phyloP scores from a whole-genome alignment of 2,797 vertebrate genomes.

The Siniperca obscura region DNA sequence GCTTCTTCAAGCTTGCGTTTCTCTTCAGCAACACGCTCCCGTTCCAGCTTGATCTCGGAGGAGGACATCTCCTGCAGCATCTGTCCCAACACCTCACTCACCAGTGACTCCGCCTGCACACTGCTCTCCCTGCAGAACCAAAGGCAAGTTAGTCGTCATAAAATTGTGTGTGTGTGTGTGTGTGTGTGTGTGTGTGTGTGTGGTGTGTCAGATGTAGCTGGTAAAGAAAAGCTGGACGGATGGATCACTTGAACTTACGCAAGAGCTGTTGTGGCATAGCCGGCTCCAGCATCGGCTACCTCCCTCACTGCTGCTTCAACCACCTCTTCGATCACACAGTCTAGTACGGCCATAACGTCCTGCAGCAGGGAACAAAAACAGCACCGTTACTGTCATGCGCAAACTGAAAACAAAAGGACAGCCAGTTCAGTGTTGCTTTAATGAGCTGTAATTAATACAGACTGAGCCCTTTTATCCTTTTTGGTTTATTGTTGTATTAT shows the following conservation, averaged over 20 bases:
- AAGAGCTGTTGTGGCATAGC: conserved; percentile 84
- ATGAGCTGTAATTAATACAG: background rate
- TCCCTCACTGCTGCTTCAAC: conserved; percentile 84
- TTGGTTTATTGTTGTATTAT: background rate
- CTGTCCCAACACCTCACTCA: conserved; percentile 83
- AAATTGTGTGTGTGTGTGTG: too few species aligned
- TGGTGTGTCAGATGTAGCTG: fast-evolving
- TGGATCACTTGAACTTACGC: conserved; percentile 77
- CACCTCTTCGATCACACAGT: conserved; percentile 88
- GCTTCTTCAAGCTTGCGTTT: conserved; percentile 88
- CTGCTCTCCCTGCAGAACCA: conserved; percentile 84
- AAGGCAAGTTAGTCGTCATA: background rate
- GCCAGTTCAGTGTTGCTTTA: background rate
- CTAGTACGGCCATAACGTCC: conserved; percentile 87
- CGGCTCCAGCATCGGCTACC: conserved; percentile 76
- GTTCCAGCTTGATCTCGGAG: conserved; percentile 80
- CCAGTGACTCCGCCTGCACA: conserved; percentile 80
- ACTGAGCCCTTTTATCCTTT: background rate
- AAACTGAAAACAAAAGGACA: background rate
- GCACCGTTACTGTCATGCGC: background rate
- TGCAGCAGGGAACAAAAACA: conserved; percentile 52
- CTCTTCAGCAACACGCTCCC: conserved; percentile 85
- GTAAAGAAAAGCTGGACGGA: background rate
- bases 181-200: too few species aligned
- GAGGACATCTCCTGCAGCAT: conserved; percentile 83